Evolutionary conservation across 53 echinoderm and acorn worm genomes (phyloP).

Genomic region (Echinometra lucunter): DNA sequence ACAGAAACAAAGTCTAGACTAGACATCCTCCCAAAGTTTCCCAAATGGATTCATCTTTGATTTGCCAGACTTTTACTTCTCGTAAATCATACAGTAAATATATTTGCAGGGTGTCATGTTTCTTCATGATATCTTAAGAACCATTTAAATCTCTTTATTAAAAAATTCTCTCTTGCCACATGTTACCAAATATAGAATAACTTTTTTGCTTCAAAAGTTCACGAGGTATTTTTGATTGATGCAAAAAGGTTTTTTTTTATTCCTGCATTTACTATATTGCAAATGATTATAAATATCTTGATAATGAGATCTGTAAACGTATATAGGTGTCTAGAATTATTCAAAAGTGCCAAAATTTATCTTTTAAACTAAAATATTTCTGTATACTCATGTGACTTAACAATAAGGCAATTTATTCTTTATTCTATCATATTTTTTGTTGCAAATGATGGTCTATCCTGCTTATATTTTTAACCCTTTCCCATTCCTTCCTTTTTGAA

Average conservation of each 20-base stretch:
- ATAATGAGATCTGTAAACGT: no score
- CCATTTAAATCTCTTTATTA: not conserved
- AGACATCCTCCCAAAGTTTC: slow-evolving; percentile 39
- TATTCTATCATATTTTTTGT: no score
- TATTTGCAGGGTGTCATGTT: not conserved
- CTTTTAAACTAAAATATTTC: no score
- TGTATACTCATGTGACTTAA: no score
- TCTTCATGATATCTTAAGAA: not conserved
- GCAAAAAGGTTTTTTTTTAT: no score
- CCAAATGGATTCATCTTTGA: slow-evolving; percentile 20
- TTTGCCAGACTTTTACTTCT: not conserved
- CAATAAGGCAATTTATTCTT: no score
- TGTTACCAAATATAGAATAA: not conserved
- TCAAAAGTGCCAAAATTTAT: no score
- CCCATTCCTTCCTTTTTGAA: not conserved
- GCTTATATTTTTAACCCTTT: not conserved
- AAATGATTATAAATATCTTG: no score
- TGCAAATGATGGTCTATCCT: not conserved
- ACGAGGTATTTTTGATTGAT: not conserved
- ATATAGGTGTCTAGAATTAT: no score
- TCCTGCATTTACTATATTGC: no score
- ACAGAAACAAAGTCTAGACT: slow-evolving; percentile 60
- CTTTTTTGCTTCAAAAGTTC: not conserved
- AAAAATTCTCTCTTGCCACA: not conserved
- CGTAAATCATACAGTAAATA: not conserved